Base-by-base conservation (phyloP, 2,797 vertebrate species). In the Melanogrammus aeglefinus region DNA sequence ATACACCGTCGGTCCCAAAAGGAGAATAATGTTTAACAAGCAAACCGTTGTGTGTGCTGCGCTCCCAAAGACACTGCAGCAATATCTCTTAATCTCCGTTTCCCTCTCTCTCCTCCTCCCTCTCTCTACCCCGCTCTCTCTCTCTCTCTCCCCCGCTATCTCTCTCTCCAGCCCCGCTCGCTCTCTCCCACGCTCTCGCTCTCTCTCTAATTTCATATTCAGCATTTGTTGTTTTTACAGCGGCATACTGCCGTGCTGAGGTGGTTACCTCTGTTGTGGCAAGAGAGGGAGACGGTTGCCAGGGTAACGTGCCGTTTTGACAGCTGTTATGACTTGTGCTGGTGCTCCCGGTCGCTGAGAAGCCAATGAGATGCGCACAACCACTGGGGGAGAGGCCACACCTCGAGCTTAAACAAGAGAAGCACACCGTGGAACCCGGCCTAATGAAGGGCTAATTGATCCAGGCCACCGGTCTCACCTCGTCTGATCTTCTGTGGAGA, bases 281-380 rank as follows among this genome's bases (percentile, higher is more conserved):
- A 84, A 81, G 31, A 31, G 31, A 31, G 87, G 89, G 90, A 91
- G 81, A 83, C 78, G 88, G 95, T 96, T 96, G 91, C 94, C 90
- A 91, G 88, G 92, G 96, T 91, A 94, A 96, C 91, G 79, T 24
- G 2, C 87, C 85, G 88, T 86, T 38, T 38, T 91, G 91, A 95
- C 93, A 95, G 94, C 90, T 91, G 92, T 91, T 94, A 85, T 89
- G 82, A 81, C 86, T 86, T 89, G 80, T 70, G 24, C 24, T 75
- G 88, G 86, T 89, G 86, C 84, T 82, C 77, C 1, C 77, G 2
- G 77, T 85, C 79, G 77, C 12, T 36, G 87, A 81, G 47, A 33
- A 85, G 86, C 87, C 84, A 79, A 79, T n/a, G 77, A 75, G 77
- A 63, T 71, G 82, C 44, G n/a, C 51, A n/a, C 7, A 1, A n/a